Percentiles rank a stretch among this genome's conserved stretches.
phyloP scores from a whole-genome alignment of 2,113 vertebrate genomes.

The Sander lucioperca region DNA sequence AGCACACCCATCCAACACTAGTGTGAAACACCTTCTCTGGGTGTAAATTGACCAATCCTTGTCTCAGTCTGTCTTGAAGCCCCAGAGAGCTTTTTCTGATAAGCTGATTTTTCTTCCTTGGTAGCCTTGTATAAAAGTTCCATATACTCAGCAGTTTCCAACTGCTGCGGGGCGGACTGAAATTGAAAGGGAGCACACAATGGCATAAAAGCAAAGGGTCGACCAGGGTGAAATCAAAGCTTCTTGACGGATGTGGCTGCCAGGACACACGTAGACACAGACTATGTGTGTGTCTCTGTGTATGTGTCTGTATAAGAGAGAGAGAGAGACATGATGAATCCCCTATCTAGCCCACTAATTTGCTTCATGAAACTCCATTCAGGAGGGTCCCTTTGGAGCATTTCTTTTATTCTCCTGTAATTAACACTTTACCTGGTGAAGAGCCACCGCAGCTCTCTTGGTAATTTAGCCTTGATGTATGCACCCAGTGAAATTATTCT shows the following conservation, averaged over 20 bases:
- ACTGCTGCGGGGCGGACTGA: conserved; percentile 38
- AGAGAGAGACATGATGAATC: conserved; percentile 27
- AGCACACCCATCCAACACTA: neutral
- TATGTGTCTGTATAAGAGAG: neutral
- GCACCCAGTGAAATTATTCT: conserved; percentile 30
- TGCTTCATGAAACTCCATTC: conserved; percentile 45
- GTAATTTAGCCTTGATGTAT: conserved; percentile 54
- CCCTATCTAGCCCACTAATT: conserved; percentile 38
- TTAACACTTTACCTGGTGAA: conserved; percentile 66
- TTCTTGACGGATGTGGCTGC: conserved; percentile 49
- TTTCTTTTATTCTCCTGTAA: conserved; percentile 60
- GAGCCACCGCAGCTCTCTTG: conserved; percentile 31
- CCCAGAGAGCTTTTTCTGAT: conserved; percentile 44
- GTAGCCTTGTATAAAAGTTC: conserved; percentile 55
- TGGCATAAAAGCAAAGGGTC: conserved; percentile 49
- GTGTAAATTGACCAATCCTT: conserved; percentile 52
- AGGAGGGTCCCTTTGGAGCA: conserved; percentile 47
- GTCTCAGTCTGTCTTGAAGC: conserved; percentile 25
- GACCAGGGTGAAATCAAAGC: conserved; percentile 45
- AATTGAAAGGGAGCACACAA: conserved; percentile 62
- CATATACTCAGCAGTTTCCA: conserved; percentile 69
- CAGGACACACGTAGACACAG: conserved; percentile 10
- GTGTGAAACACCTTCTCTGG: conserved; percentile 13
- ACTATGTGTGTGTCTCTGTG: neutral
- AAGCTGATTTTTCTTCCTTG: conserved; percentile 42